Evolutionary conservation across 1,140 invertebrate genomes (phyloP).

Genomic region (Drusus annulatus): DNA sequence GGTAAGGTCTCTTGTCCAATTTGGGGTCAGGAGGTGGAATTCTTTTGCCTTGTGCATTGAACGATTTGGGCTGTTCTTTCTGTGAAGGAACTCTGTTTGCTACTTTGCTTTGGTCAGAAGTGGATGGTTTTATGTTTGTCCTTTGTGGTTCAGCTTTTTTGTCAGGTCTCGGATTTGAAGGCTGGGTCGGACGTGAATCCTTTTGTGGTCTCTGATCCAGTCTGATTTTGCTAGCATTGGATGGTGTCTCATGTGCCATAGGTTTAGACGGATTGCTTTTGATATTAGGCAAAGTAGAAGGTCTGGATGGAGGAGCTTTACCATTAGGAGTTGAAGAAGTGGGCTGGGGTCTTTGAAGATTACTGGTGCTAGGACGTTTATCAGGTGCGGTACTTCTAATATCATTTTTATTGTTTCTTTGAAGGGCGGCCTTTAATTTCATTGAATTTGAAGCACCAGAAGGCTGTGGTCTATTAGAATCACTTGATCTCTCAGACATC

Average conservation of each 20-base stretch:
- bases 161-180: not conserved
- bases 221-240: not conserved
- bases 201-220: constrained; percentile 2
- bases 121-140: not conserved
- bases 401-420: constrained; percentile 7
- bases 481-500: constrained; percentile 1
- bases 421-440: constrained; percentile 3
- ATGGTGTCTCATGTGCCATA: not conserved
- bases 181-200: not conserved
- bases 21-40: not conserved
- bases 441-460: not conserved
- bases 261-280: not conserved
- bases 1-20: not conserved
- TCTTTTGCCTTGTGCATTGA: constrained; percentile 7
- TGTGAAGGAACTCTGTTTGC: not conserved
- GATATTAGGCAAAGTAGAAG: constrained; percentile 23
- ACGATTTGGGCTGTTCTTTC: constrained; percentile 8
- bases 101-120: constrained; percentile 1
- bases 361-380: constrained; percentile 14
- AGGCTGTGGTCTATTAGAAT: not conserved
- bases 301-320: not conserved
- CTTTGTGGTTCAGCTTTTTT: constrained; percentile 3
- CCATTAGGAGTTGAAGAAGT: constrained; percentile 18
- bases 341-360: not conserved
- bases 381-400: constrained; percentile 9